These are phyloP conservation scores for Phalloptychus januarius DNA, from an alignment of 2,797 vertebrate species.

Conservation along the genomic window DNA sequence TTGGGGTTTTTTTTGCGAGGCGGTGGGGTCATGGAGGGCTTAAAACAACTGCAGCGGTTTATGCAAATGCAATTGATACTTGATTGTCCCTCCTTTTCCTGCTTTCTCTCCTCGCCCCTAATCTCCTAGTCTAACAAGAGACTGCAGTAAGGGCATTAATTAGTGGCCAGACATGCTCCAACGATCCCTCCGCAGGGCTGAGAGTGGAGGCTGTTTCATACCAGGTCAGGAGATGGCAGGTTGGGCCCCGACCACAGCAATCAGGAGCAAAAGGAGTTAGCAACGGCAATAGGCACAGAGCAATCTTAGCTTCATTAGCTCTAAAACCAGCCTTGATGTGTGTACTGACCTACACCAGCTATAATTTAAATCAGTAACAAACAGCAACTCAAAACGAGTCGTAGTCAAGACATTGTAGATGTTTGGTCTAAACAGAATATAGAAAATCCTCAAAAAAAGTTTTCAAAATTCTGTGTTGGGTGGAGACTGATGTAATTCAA, in stretches of 20 bases:
- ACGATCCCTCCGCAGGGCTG: slow-evolving; percentile 55
- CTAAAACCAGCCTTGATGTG: no score
- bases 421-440: neutral
- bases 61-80: slow-evolving; percentile 78
- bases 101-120: slow-evolving; percentile 27
- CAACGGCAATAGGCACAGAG: slow-evolving; percentile 6
- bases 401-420: neutral
- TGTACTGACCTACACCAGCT: no score
- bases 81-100: slow-evolving; percentile 44
- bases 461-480: neutral
- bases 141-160: slow-evolving; percentile 72
- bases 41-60: slow-evolving; percentile 72
- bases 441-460: neutral
- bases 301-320: slow-evolving; percentile 23
- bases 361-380: neutral
- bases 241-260: slow-evolving; percentile 46
- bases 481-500: neutral
- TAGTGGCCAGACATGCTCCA: slow-evolving; percentile 64
- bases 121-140: slow-evolving; percentile 59
- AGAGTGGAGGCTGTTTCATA: slow-evolving; percentile 55
- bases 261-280: slow-evolving; percentile 14
- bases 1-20: slow-evolving; percentile 41
- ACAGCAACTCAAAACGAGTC: neutral
- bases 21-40: slow-evolving; percentile 59
- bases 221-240: slow-evolving; percentile 52